Evolutionary conservation across 2,888 invertebrate genomes (phyloP), one percentile per base, ranked within the genome.

Genomic region (Sinodicranocentrus sp.): DNA sequence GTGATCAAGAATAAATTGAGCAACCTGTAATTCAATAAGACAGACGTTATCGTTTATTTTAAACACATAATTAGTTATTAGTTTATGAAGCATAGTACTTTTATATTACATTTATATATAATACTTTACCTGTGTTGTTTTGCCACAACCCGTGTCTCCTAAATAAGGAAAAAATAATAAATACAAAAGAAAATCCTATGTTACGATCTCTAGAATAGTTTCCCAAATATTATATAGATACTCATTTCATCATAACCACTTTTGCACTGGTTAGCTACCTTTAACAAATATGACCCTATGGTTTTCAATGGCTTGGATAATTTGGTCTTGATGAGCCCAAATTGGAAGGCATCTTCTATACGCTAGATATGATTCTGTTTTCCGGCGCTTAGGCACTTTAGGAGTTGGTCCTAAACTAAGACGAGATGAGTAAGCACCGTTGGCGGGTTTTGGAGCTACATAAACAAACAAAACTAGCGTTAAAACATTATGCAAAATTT

Each of bases 71-170:
- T 28, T 25, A 59, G 26, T 17, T 28, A 59, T 17, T 13, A 15
- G n/a, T n/a, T n/a, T n/a, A n/a, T n/a, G n/a, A n/a, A n/a, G n/a
- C n/a, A n/a, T n/a, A n/a, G n/a, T n/a, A n/a, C n/a, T n/a, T n/a
- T n/a, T n/a, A n/a, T n/a, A n/a, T n/a, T n/a, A n/a, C n/a, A n/a
- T 75, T 25, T 15, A 21, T 23, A 39, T 52, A 71, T 63, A n/a
- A 39, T 26, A 13, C 17, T 5, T 25, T 88, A 92, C 92, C 92
- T 98, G 98, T 0, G 98, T 98, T 0, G 98, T 97, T 92, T 98
- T 98, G 0, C 98, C 98, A 75, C 95, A 96, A 0, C 98, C 98
- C 0, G 98, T 98, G 88, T 97, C 96, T 0, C 92, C 92, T 83
- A 19, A 15, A 28, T 10, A 65, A 28, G 21, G 13, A n/a, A 33